Evolutionary conservation across 2,888 invertebrate genomes (phyloP).

Genomic region (Seira sanloemensis): DNA sequence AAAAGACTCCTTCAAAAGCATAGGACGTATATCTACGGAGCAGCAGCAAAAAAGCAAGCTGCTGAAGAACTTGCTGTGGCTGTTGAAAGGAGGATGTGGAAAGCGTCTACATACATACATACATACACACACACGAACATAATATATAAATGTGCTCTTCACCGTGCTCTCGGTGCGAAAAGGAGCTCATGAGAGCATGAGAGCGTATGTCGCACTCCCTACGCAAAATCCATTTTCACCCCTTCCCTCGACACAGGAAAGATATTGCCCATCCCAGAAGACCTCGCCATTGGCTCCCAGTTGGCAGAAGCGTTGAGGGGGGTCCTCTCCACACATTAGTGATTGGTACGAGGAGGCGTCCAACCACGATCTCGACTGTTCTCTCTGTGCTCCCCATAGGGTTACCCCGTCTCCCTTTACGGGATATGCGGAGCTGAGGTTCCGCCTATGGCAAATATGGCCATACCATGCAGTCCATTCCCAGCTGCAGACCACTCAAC

Average conservation of each 20-base stretch:
- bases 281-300: constrained; percentile 46
- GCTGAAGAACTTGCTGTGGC: constrained; percentile 40
- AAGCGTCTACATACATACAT: too few relatives aligned
- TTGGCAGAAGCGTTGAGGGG: constrained; percentile 63
- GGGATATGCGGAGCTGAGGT: constrained; percentile 63
- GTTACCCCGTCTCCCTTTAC: constrained; percentile 59
- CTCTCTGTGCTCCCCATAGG: constrained; percentile 66
- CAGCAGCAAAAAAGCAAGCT: too few relatives aligned
- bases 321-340: constrained; percentile 60
- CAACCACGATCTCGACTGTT: constrained; percentile 66
- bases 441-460: constrained; percentile 70
- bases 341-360: constrained; percentile 66
- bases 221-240: constrained; percentile 67
- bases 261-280: constrained; percentile 50
- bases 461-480: constrained; percentile 64
- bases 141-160: too few relatives aligned
- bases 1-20: constrained; percentile 48
- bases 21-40: too few relatives aligned
- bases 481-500: constrained; percentile 60
- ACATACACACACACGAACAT: too few relatives aligned
- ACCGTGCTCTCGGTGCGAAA: constrained; percentile 14
- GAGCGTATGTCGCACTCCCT: constrained; percentile 52
- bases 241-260: constrained; percentile 53
- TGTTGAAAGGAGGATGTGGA: constrained; percentile 47
- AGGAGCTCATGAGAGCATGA: constrained; percentile 13